phyloP scores from a whole-genome alignment of 2,113 vertebrate species.

The Xenus cinereus region DNA sequence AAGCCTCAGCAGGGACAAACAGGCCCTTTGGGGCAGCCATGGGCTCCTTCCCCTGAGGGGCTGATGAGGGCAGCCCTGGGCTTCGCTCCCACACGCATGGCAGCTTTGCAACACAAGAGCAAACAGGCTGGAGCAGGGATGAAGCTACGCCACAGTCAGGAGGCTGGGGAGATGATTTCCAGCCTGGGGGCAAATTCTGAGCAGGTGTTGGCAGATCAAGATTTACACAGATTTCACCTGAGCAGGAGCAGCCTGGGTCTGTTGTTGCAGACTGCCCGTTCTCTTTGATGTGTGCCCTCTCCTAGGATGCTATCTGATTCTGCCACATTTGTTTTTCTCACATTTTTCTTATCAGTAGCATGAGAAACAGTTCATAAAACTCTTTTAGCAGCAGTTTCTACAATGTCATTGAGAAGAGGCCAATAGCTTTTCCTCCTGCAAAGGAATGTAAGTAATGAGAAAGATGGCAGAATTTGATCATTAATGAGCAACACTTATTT shows the following conservation, averaged over 20 bases:
- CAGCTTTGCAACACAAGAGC: not conserved
- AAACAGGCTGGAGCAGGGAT: not conserved
- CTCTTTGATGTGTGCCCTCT: not conserved
- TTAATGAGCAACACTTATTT: not conserved
- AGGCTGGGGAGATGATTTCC: not conserved
- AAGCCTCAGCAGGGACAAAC: not conserved
- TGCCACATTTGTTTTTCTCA: not conserved
- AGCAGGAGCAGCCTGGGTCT: not conserved
- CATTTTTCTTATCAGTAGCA: not conserved
- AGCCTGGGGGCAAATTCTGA: not conserved
- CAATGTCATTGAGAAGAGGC: not conserved
- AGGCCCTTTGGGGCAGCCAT: rapidly evolving
- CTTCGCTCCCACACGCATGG: rapidly evolving
- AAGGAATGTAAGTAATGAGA: not conserved
- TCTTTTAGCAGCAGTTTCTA: not conserved
- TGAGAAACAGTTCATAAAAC: not conserved
- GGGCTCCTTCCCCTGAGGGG: not conserved
- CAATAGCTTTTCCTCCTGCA: not conserved
- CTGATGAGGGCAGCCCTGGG: not conserved
- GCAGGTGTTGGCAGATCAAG: not conserved
- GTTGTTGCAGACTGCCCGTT: not conserved
- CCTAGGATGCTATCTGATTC: not conserved
- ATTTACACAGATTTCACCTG: not conserved
- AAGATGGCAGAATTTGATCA: not conserved
- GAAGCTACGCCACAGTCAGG: rapidly evolving